A percentile compares a stretch with the other conserved stretches of the same genome.
These are phyloP conservation scores for Polydesmus complanatus DNA, from an alignment of 2,888 invertebrate species.

Conservation along the genomic window DNA sequence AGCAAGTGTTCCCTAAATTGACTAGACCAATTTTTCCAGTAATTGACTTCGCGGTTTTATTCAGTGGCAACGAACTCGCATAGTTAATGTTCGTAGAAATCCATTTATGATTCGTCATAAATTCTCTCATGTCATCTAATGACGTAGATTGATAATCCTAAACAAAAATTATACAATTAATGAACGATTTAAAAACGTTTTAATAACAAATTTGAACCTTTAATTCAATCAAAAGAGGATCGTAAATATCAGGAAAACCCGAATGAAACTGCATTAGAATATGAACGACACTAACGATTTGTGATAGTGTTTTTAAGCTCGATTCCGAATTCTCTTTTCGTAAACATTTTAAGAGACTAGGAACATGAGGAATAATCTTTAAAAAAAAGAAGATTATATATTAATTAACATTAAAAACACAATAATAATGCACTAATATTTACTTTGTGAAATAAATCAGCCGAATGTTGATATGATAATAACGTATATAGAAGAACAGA, in stretches of 20 bases:
- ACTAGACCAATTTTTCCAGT: conserved; percentile 53
- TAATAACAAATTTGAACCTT: conserved; percentile 29
- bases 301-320: neutral
- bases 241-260: conserved; percentile 32
- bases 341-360: neutral
- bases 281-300: conserved; percentile 7
- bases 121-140: conserved; percentile 5
- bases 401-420: neutral
- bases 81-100: neutral
- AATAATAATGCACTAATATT: neutral
- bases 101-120: conserved; percentile 8
- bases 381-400: neutral
- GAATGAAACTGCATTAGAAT: conserved; percentile 27
- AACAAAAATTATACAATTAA: neutral
- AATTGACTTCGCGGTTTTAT: conserved; percentile 21
- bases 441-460: conserved; percentile 33
- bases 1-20: conserved; percentile 77
- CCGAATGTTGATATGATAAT: conserved; percentile 31
- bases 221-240: conserved; percentile 27
- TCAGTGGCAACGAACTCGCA: neutral
- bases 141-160: neutral
- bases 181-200: too few relatives aligned
- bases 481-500: conserved; percentile 29
- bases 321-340: neutral
- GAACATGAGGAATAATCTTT: conserved; percentile 6